Evolutionary conservation across 2,888 invertebrate genomes (phyloP).

Genomic region (Melieria crassipennis): DNA sequence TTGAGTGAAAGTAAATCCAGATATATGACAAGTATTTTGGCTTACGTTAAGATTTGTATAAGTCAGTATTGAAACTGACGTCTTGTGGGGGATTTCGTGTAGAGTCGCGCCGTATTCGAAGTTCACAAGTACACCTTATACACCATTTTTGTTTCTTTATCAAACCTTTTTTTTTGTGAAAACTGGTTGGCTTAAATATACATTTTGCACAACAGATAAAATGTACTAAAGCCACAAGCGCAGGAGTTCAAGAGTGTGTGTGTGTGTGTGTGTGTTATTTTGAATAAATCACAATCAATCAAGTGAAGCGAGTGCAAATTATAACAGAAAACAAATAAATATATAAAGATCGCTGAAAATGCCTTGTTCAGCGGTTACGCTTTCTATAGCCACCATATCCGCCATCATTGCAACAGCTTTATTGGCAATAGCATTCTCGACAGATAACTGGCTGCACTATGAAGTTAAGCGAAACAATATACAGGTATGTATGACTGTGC

Average conservation of each 20-base stretch:
- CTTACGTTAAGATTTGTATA: slow-evolving; percentile 14
- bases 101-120: neutral
- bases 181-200: neutral
- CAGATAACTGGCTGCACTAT: slow-evolving; percentile 96
- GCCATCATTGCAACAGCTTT: slow-evolving; percentile 94
- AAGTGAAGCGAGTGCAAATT: neutral
- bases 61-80: slow-evolving; percentile 30
- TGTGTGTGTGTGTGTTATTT: no score
- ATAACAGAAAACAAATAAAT: neutral
- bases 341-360: slow-evolving; percentile 68
- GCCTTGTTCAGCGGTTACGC: slow-evolving; percentile 94
- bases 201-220: slow-evolving; percentile 4
- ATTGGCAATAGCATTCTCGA: slow-evolving; percentile 92
- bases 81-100: slow-evolving; percentile 25
- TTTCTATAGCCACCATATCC: slow-evolving; percentile 94
- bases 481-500: slow-evolving; percentile 69
- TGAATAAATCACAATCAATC: neutral
- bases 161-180: neutral
- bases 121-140: neutral
- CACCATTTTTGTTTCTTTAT: neutral
- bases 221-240: neutral
- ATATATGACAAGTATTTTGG: slow-evolving; percentile 20
- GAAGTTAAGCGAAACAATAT: slow-evolving; percentile 90
- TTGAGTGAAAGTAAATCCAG: slow-evolving; percentile 30
- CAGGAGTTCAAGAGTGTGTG: no score